Conservation (phyloP, 2,797 vertebrate species). For the Nannoperca australis region DNA sequence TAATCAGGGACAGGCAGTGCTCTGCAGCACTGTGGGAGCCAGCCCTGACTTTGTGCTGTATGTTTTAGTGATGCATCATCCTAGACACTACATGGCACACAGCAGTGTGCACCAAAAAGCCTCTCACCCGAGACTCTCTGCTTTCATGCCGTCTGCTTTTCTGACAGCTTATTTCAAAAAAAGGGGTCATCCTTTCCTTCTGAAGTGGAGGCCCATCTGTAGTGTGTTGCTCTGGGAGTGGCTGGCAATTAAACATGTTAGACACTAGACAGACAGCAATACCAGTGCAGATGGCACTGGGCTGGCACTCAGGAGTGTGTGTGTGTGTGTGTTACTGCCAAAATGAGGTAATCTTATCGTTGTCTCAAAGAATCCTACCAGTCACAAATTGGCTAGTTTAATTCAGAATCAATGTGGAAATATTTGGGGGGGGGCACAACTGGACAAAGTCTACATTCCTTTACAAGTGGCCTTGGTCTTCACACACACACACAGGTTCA, state of each 20-base stretch:
- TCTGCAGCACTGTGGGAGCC: slow-evolving; percentile 55
- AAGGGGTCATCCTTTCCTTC: slow-evolving; percentile 57
- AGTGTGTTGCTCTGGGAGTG: slow-evolving; percentile 49
- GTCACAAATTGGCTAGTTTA: slow-evolving; percentile 72
- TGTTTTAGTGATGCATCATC: slow-evolving; percentile 63
- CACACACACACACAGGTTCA: slow-evolving; percentile 58
- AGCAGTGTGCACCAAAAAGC: slow-evolving; percentile 11
- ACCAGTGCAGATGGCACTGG: slow-evolving; percentile 71
- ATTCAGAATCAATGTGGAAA: slow-evolving; percentile 57
- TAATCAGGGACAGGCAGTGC: slow-evolving; percentile 77
- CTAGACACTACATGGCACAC: slow-evolving; percentile 62
- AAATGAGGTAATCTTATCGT: slow-evolving; percentile 63
- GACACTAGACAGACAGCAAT: slow-evolving; percentile 62
- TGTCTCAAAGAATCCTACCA: slow-evolving; percentile 41
- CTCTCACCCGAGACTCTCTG: slow-evolving; percentile 30
- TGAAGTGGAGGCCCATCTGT: slow-evolving; percentile 34
- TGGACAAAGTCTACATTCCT: slow-evolving; percentile 88
- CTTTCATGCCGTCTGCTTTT: slow-evolving; percentile 46
- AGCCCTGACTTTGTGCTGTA: slow-evolving; percentile 38
- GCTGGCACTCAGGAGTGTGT: slow-evolving; percentile 57
- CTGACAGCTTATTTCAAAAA: slow-evolving; percentile 41
- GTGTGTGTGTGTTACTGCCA: slow-evolving; percentile 44
- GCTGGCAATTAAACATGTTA: slow-evolving; percentile 55
- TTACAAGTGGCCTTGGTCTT: slow-evolving; percentile 82
- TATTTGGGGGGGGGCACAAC: slow-evolving; percentile 64